A percentile compares a stretch with the other conserved stretches of the same genome.
phyloP scores from a whole-genome alignment of 2,888 invertebrate genomes.

The Frankliniella fusca region DNA sequence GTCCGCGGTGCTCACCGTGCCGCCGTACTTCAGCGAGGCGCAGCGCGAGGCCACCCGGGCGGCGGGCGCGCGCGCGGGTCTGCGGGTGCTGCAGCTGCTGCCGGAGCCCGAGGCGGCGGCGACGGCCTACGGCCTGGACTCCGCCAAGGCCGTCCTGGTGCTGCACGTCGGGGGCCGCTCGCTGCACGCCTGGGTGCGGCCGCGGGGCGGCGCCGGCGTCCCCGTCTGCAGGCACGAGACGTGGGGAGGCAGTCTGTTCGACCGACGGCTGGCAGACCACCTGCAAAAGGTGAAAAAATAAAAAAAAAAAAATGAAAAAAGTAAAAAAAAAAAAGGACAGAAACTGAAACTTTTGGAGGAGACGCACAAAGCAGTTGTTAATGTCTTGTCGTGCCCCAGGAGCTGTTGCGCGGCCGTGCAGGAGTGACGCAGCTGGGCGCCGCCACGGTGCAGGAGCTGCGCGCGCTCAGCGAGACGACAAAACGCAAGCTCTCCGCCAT shows the following conservation, averaged over 20 bases:
- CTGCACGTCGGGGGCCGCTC: conserved; percentile 11
- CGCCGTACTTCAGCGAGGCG: not conserved
- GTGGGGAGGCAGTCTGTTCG: conserved; percentile 12
- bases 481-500: not conserved
- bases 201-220: not conserved
- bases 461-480: not conserved
- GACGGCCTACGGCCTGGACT: not conserved
- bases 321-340: too few relatives aligned
- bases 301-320: too few relatives aligned
- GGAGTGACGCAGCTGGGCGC: too few relatives aligned
- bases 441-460: not conserved
- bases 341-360: too few relatives aligned
- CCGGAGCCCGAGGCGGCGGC: not conserved
- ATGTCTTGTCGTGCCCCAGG: too few relatives aligned
- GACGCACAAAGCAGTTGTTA: too few relatives aligned
- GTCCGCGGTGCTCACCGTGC: not conserved
- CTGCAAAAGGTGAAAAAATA: not conserved
- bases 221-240: not conserved
- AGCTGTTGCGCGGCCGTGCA: too few relatives aligned
- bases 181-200: conserved; percentile 2
- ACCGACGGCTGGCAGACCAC: not conserved
- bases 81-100: not conserved
- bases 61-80: not conserved
- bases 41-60: not conserved
- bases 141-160: not conserved